phyloP scores from a whole-genome alignment of 2,113 vertebrate genomes.

The Colistium nudipinnis region DNA sequence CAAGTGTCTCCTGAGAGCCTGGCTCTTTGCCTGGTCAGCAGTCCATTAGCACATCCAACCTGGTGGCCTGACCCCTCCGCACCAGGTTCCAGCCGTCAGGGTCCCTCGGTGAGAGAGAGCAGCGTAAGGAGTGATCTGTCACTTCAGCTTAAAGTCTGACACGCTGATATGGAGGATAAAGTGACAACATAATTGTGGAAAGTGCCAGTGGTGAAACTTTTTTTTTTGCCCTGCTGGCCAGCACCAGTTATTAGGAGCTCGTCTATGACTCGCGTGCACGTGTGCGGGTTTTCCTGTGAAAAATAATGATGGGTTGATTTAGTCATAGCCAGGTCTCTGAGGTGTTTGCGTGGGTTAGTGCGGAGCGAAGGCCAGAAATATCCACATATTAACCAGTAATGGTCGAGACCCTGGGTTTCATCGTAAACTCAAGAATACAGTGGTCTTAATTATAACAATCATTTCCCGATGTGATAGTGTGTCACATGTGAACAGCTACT shows the following conservation, averaged over 20 bases:
- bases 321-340: conserved; percentile 20
- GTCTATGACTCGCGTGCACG: conserved; percentile 41
- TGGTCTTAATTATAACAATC: too few species aligned
- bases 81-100: conserved; percentile 52
- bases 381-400: conserved; percentile 18
- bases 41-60: conserved; percentile 71
- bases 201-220: conserved; percentile 37
- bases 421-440: background rate
- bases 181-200: conserved; percentile 61
- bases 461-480: background rate
- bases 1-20: conserved; percentile 58
- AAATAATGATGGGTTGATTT: conserved; percentile 32
- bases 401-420: conserved; percentile 32
- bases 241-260: conserved; percentile 61
- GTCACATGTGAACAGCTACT: background rate
- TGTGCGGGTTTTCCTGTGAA: conserved; percentile 30
- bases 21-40: conserved; percentile 71
- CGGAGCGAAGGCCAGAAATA: conserved; percentile 3
- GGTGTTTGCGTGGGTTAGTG: conserved; percentile 19
- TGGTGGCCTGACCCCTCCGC: conserved; percentile 67
- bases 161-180: conserved; percentile 56
- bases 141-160: conserved; percentile 69
- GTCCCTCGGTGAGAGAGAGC: conserved; percentile 55
- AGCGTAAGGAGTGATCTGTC: conserved; percentile 67
- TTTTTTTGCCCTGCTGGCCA: conserved; percentile 45